Evolutionary conservation across 2,797 vertebrate species (phyloP).

Genomic region (Knipowitschia caucasica): DNA sequence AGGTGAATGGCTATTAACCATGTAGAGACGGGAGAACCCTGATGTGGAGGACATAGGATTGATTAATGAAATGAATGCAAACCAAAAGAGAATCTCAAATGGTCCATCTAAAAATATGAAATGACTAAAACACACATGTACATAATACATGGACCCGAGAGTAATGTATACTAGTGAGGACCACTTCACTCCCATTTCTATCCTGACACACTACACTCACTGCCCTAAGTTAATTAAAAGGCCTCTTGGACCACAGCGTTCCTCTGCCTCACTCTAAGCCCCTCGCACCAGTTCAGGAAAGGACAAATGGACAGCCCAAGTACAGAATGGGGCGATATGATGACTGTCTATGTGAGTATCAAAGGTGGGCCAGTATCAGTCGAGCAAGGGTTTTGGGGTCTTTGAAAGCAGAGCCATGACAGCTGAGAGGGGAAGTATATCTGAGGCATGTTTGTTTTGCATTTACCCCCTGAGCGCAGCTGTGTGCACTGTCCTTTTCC

Average conservation of each 20-base stretch:
- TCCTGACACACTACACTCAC: slow-evolving; percentile 73
- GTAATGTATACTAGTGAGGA: slow-evolving; percentile 18
- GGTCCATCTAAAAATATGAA: not conserved
- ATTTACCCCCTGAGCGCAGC: slow-evolving; percentile 76
- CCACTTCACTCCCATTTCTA: slow-evolving; percentile 35
- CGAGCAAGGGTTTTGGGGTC: slow-evolving; percentile 26
- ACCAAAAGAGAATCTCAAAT: not conserved
- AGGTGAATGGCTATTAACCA: too few species aligned
- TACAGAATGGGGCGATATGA: slow-evolving; percentile 41
- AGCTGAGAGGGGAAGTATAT: slow-evolving; percentile 80
- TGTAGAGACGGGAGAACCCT: too few species aligned
- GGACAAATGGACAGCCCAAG: slow-evolving; percentile 42
- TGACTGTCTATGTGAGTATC: slow-evolving; percentile 36
- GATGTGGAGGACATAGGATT: too few species aligned
- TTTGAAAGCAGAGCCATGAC: slow-evolving; percentile 82
- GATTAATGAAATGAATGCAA: too few species aligned
- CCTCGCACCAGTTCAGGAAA: slow-evolving; percentile 26
- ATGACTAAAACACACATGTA: not conserved
- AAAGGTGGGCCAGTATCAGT: slow-evolving; percentile 18
- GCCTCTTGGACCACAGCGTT: slow-evolving; percentile 42
- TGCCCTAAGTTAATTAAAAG: slow-evolving; percentile 77
- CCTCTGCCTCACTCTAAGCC: slow-evolving; percentile 34
- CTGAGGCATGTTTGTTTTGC: slow-evolving; percentile 83
- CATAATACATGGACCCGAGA: slow-evolving; percentile 61
- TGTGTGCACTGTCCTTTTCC: slow-evolving; percentile 80